These are phyloP conservation scores for Platycnemis pennipes DNA, from an alignment of 2,888 invertebrate species.

Conservation along the genomic window DNA sequence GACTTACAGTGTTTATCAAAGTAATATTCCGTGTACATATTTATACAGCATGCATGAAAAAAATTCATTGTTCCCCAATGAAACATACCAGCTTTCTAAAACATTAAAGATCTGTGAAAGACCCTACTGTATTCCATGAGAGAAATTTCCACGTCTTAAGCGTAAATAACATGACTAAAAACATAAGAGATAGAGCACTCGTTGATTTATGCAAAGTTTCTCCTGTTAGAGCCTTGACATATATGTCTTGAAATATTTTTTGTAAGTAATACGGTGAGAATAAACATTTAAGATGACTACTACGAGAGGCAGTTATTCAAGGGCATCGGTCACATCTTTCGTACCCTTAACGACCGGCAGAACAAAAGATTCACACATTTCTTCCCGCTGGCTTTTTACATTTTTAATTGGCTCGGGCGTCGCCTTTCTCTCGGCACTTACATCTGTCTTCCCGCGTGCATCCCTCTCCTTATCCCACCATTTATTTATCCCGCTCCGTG, in stretches of 20 bases:
- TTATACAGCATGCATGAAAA: no score
- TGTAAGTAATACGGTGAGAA: background rate
- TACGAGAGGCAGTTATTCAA: background rate
- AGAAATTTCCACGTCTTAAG: no score
- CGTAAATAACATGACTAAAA: no score
- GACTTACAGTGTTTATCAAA: no score
- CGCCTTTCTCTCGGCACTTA: background rate
- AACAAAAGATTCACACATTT: background rate
- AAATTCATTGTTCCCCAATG: no score
- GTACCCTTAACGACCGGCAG: background rate
- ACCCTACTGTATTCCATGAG: no score
- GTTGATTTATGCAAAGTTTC: no score
- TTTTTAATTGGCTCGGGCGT: conserved; percentile 1
- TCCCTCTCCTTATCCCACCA: background rate
- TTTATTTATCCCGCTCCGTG: background rate
- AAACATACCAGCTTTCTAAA: no score
- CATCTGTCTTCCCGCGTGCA: conserved; percentile 21
- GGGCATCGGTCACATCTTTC: background rate
- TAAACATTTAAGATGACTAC: background rate
- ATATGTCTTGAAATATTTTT: background rate
- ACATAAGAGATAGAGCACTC: no score
- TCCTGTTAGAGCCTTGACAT: no score
- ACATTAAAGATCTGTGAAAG: no score
- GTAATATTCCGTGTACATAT: no score
- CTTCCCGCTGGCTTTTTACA: background rate